Evolutionary conservation across 2,888 invertebrate genomes (phyloP), one percentile per base, ranked within the genome.

Genomic region (Amphipyra berbera): DNA sequence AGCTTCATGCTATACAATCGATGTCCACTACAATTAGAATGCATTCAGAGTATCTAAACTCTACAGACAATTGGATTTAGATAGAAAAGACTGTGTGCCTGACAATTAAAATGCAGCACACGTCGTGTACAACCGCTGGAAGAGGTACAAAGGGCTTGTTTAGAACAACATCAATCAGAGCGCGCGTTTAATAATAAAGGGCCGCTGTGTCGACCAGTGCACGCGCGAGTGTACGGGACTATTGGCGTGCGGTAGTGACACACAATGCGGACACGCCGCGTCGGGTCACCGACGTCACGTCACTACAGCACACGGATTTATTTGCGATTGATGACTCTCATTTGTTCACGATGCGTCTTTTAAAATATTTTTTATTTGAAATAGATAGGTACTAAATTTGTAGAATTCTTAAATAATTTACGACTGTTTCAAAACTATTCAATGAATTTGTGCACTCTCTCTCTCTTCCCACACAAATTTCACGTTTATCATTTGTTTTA

Each of bases 291-390:
- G 21, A 21, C 3, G 45, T n/a, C 30, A 45, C 45, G 30, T 30
- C 45, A 30, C 30, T 30, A 8, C 8, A 5, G 14, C 35, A 14
- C 47, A 5, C 12, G 38, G 21, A 38, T 38, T 49, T 27, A 49
- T 49, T 38, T 49, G 38, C 38, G 47, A 48, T 48, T 48, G 47
- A 37, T 35, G 35, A 1, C 5, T n/a, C 35, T 35, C 35, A 15
- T 35, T 48, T 14, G 14, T 14, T 41, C 2, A 41, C 40, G 14
- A 41, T 13, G 13, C 6, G 12, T 38, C n/a, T n/a, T 38, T 30
- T 30, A 30, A 30, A 30, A 7, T 4, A 30, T 7, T 30, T 30
- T 2, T 30, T 30, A 30, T 30, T 30, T 30, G 30, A 30, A 30
- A 30, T 30, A 37, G 37, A 10, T 10, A 9, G 10, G 10, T 37